A percentile compares a stretch with the other conserved stretches of the same genome.
Evolutionary conservation across 2,113 vertebrate species (phyloP).

Genomic region (Zeus faber): DNA sequence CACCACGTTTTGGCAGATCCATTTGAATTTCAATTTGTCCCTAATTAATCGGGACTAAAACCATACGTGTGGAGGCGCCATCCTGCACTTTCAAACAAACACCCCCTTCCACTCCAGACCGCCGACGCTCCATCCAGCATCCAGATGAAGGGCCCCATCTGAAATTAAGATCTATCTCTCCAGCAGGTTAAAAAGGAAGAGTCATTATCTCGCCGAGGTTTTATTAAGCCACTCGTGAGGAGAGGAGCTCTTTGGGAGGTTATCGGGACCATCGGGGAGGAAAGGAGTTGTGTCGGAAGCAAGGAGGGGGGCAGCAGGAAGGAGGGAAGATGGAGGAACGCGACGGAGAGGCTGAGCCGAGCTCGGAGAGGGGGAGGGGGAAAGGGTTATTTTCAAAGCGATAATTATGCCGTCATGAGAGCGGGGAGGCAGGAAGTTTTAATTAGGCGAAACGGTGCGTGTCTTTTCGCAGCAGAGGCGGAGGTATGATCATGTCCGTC

Average conservation of each 20-base stretch:
- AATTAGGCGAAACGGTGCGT: constrained; percentile 50
- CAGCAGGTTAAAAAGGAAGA: not conserved
- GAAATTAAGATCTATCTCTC: constrained; percentile 4
- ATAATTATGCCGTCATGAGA: constrained; percentile 53
- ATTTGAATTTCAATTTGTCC: constrained; percentile 4
- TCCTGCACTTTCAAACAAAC: too few relatives aligned
- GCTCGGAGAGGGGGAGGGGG: not conserved
- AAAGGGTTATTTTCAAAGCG: constrained; percentile 41
- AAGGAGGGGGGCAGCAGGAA: too few relatives aligned
- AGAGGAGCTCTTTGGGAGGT: too few relatives aligned
- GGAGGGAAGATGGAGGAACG: constrained; percentile 1
- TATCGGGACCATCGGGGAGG: constrained; percentile 1
- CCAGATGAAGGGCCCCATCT: constrained; percentile 13
- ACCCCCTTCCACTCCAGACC: too few relatives aligned
- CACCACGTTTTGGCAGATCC: not conserved
- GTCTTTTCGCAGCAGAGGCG: too few relatives aligned
- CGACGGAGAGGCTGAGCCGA: constrained; percentile 16
- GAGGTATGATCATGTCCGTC: too few relatives aligned
- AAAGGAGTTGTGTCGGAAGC: too few relatives aligned
- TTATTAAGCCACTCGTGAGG: constrained; percentile 7
- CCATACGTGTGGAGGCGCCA: too few relatives aligned
- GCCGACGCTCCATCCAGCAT: not conserved
- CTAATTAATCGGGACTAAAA: constrained; percentile 13
- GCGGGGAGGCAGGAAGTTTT: constrained; percentile 35
- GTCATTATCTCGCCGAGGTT: constrained; percentile 7